A percentile compares a stretch with the other conserved stretches of the same genome.
Evolutionary conservation across 2,888 invertebrate species (phyloP).

Genomic region (Shargacucullia verbasci): DNA sequence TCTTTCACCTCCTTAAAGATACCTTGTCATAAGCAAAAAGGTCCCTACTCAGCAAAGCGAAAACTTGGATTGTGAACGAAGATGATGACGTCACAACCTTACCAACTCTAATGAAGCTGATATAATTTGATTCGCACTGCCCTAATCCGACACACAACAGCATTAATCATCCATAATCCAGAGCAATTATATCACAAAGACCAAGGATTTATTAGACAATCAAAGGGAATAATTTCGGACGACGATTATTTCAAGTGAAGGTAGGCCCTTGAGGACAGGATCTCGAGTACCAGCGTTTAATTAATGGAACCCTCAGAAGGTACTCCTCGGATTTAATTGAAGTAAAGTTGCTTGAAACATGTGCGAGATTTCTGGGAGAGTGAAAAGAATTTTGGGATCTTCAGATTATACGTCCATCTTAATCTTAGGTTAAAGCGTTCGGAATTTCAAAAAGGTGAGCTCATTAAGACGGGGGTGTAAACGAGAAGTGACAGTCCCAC

Average conservation of each 20-base stretch:
- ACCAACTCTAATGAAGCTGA: constrained; percentile 35
- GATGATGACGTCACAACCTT: too few species aligned
- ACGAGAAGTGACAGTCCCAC: too few species aligned
- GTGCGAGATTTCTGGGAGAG: constrained; percentile 27
- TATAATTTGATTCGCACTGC: constrained; percentile 40
- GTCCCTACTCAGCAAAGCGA: too few species aligned
- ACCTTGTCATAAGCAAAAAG: too few species aligned
- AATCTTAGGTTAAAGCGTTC: constrained; percentile 22
- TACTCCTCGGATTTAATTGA: constrained; percentile 56
- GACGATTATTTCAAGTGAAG: constrained; percentile 79
- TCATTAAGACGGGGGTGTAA: neutral
- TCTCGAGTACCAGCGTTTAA: constrained; percentile 74
- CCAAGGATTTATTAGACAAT: constrained; percentile 75
- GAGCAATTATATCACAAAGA: constrained; percentile 74
- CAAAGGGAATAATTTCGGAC: constrained; percentile 81
- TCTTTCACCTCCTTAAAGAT: too few species aligned
- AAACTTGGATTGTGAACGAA: too few species aligned
- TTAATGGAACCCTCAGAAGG: constrained; percentile 74
- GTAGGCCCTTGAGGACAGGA: constrained; percentile 61
- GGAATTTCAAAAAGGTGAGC: neutral
- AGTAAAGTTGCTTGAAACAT: constrained; percentile 52
- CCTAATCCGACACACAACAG: constrained; percentile 34
- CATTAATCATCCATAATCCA: constrained; percentile 67
- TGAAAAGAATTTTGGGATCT: constrained; percentile 26
- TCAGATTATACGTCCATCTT: constrained; percentile 12